A percentile compares a stretch with the other conserved stretches of the same genome.
Evolutionary conservation across 2,888 invertebrate species (phyloP).

Genomic region (Argyra leucocephala): DNA sequence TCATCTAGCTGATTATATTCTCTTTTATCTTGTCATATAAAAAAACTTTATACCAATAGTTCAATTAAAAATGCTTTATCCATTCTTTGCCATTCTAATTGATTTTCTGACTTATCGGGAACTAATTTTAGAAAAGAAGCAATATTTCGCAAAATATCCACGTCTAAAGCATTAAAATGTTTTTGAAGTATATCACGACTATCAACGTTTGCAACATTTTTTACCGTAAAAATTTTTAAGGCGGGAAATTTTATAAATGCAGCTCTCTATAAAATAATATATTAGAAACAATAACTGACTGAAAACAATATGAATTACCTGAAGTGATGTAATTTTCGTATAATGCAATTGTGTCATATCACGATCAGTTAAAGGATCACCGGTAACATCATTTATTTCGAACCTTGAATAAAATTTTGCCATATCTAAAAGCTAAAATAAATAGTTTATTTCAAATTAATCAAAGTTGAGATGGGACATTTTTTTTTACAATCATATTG

Average conservation of each 20-base stretch:
- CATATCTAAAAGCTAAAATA: conserved; percentile 79
- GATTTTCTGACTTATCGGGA: conserved; percentile 59
- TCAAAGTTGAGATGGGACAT: background rate
- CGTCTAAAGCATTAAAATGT: conserved; percentile 66
- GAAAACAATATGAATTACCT: conserved; percentile 46
- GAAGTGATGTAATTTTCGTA: conserved; percentile 80
- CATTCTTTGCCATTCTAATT: conserved; percentile 60
- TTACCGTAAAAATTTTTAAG: conserved; percentile 73
- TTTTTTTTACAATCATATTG: too few relatives aligned
- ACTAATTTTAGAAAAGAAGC: conserved; percentile 81
- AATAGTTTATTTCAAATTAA: conserved; percentile 7
- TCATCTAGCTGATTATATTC: background rate
- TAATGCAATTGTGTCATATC: conserved; percentile 93
- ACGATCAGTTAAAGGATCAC: conserved; percentile 85
- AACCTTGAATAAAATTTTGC: conserved; percentile 93
- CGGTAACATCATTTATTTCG: conserved; percentile 94
- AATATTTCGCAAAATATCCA: conserved; percentile 71
- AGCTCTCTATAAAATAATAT: conserved; percentile 57
- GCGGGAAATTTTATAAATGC: conserved; percentile 87
- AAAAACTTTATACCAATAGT: conserved; percentile 59
- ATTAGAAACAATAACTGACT: background rate
- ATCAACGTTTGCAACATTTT: conserved; percentile 93
- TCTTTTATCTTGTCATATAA: background rate
- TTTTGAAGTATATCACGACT: conserved; percentile 64
- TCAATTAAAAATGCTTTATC: conserved; percentile 76